Conservation (phyloP, 37 sponge, comb jelly and placozoan species). For the Chondrosia reniformis region DNA sequence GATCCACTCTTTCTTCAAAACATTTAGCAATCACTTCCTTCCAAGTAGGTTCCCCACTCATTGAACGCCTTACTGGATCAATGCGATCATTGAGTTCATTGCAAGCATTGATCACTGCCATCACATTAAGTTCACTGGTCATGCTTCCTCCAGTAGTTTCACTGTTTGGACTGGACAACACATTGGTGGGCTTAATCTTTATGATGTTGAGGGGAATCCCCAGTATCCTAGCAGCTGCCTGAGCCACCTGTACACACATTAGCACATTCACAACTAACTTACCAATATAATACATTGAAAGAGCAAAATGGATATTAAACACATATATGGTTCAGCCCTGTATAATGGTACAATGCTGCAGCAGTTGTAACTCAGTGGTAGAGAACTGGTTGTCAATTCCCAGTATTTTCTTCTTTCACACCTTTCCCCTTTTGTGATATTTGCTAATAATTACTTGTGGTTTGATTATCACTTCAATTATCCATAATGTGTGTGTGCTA, state of each 20-base stretch:
- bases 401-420: too few species aligned
- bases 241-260: constrained; percentile 47
- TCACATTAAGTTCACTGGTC: constrained; percentile 55
- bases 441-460: neutral
- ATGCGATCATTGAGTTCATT: constrained; percentile 47
- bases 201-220: constrained; percentile 59
- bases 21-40: constrained; percentile 40
- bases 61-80: constrained; percentile 34
- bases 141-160: constrained; percentile 54
- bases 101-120: constrained; percentile 63
- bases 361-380: too few species aligned
- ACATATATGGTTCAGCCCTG: too few species aligned
- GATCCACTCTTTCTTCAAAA: constrained; percentile 43
- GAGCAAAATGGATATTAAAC: too few species aligned
- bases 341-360: too few species aligned
- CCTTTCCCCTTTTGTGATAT: too few species aligned
- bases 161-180: constrained; percentile 61
- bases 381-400: too few species aligned
- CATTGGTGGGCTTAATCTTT: constrained; percentile 49
- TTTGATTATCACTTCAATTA: too few species aligned
- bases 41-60: constrained; percentile 51
- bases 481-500: neutral
- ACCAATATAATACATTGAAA: neutral
- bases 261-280: neutral
- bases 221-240: constrained; percentile 66